Conservation (phyloP, 2,113 vertebrate species). For the Tor tambroides region DNA sequence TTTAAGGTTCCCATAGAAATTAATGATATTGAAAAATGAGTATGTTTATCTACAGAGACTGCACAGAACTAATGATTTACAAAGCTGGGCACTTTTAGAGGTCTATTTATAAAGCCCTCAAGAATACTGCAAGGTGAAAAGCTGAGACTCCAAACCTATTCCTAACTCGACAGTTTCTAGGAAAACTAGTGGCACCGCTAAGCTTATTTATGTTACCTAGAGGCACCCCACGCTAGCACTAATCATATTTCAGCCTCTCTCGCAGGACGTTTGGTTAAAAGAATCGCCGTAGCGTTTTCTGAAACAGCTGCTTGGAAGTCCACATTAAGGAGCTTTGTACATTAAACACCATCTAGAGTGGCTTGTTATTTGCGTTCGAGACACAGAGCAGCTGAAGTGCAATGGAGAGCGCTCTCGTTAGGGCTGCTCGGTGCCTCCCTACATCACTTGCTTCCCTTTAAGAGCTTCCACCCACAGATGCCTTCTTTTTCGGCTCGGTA, state of each 20-base stretch:
- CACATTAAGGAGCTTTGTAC: not conserved
- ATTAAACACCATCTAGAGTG: slow-evolving; percentile 21
- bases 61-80: slow-evolving; percentile 36
- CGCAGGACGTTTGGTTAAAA: slow-evolving; percentile 6
- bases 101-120: not conserved
- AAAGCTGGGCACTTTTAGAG: slow-evolving; percentile 27
- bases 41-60: slow-evolving; percentile 58
- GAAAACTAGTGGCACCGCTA: slow-evolving; percentile 22
- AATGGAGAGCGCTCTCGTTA: not conserved
- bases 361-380: not conserved
- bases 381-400: slow-evolving; percentile 3
- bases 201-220: slow-evolving; percentile 38
- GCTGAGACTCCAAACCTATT: slow-evolving; percentile 9
- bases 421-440: not conserved
- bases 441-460: slow-evolving; percentile 21
- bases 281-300: not conserved
- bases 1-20: slow-evolving; percentile 69
- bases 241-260: slow-evolving; percentile 34
- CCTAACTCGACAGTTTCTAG: slow-evolving; percentile 31
- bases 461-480: slow-evolving; percentile 22
- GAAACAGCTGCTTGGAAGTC: slow-evolving; percentile 27
- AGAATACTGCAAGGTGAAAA: not conserved
- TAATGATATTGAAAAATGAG: slow-evolving; percentile 73
- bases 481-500: not conserved
- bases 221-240: not conserved